phyloP scores from a whole-genome alignment of 1,140 invertebrate species.

The Scaptomyza montana region DNA sequence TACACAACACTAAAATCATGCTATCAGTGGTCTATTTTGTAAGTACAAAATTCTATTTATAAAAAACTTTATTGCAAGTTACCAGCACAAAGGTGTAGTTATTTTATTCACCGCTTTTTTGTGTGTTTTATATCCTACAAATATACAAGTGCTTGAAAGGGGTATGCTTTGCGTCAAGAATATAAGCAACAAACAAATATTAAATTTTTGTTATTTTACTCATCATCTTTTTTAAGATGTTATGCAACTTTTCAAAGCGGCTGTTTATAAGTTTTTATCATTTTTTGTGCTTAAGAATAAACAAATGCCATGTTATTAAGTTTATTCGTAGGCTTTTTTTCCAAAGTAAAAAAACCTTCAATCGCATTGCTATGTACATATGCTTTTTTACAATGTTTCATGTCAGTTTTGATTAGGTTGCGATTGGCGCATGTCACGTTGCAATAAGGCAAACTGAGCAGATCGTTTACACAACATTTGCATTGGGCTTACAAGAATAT shows the following conservation, averaged over 20 bases:
- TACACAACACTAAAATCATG: constrained; percentile 14
- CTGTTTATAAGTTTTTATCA: too few relatives aligned
- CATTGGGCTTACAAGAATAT: constrained; percentile 21
- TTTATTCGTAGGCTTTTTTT: too few relatives aligned
- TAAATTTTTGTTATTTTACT: too few relatives aligned
- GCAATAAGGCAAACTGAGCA: constrained; percentile 42
- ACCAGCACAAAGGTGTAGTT: background rate
- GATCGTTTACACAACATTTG: constrained; percentile 53
- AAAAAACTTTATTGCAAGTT: constrained; percentile 30
- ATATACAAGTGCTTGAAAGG: background rate
- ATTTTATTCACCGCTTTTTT: background rate
- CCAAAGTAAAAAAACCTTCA: too few relatives aligned
- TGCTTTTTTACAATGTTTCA: too few relatives aligned
- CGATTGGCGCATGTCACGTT: constrained; percentile 44
- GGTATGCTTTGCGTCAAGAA: background rate
- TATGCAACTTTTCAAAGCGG: too few relatives aligned
- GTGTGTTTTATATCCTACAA: background rate
- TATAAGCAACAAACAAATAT: background rate
- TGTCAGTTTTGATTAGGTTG: background rate
- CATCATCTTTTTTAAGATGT: too few relatives aligned
- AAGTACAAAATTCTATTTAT: constrained; percentile 20
- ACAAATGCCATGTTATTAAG: too few relatives aligned
- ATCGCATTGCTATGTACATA: too few relatives aligned
- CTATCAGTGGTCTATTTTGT: constrained; percentile 8
- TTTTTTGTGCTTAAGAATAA: too few relatives aligned